Percentiles rank a stretch among this genome's conserved stretches.
These are phyloP conservation scores for Serranus cabrilla DNA, from an alignment of 2,797 vertebrate genomes.

Conservation along the genomic window DNA sequence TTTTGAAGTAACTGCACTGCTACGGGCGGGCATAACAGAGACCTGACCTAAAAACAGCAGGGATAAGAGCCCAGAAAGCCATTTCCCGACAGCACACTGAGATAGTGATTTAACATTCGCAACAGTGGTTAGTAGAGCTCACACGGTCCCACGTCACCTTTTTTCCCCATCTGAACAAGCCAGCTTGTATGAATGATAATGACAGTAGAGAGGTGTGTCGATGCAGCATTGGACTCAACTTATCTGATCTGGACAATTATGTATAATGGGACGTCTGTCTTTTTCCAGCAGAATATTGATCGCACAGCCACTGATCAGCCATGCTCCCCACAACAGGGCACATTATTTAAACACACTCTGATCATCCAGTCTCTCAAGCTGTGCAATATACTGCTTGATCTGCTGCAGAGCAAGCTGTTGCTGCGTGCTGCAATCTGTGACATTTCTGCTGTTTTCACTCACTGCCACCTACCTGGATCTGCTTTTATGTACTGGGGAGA, in stretches of 20 bases:
- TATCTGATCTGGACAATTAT: not conserved
- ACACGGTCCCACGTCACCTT: conserved; percentile 16
- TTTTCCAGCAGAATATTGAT: not conserved
- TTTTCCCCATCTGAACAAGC: conserved; percentile 18
- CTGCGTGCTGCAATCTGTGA: conserved; percentile 30
- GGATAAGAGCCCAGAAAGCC: conserved; percentile 38
- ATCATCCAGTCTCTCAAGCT: conserved; percentile 1
- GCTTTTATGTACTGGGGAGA: conserved; percentile 19
- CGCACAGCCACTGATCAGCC: not conserved
- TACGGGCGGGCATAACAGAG: conserved; percentile 31
- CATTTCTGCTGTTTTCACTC: conserved; percentile 20
- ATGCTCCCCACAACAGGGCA: not conserved
- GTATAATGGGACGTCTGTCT: not conserved
- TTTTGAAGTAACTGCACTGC: conserved; percentile 30
- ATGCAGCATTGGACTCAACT: not conserved
- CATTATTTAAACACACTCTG: conserved; percentile 3
- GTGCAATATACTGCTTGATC: conserved; percentile 9
- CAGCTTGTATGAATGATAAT: conserved; percentile 31
- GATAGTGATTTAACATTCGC: conserved; percentile 51
- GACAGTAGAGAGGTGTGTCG: conserved; percentile 5
- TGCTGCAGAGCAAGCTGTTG: conserved; percentile 13
- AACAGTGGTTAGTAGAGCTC: conserved; percentile 33
- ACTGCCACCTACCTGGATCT: conserved; percentile 27
- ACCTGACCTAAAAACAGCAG: conserved; percentile 59
- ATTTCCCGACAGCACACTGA: conserved; percentile 44